phyloP scores from a whole-genome alignment of 2,888 invertebrate genomes.

The Uloborus plumipes region DNA sequence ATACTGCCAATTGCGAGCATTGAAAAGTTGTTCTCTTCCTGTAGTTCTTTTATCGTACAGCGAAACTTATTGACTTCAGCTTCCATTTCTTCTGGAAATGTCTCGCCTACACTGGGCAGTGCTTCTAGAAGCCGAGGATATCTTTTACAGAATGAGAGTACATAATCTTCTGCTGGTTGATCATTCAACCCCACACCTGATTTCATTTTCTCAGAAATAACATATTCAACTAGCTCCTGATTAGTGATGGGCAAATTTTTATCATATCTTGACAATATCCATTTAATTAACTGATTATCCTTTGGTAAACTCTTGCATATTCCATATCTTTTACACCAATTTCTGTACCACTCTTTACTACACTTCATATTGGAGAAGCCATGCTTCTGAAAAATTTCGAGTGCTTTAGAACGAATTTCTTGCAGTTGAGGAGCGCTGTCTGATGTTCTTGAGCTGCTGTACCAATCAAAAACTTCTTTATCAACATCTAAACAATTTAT shows the following conservation, averaged over 20 bases:
- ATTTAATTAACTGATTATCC: conserved; percentile 50
- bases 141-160: conserved; percentile 40
- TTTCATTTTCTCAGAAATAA: conserved; percentile 45
- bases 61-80: conserved; percentile 46
- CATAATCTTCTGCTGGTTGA: conserved; percentile 34
- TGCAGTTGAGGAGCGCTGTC: conserved; percentile 43
- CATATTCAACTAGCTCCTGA: conserved; percentile 52
- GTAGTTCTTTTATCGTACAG: conserved; percentile 38
- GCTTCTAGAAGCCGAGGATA: conserved; percentile 49
- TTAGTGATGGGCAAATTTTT: conserved; percentile 53
- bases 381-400: conserved; percentile 60
- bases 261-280: conserved; percentile 55
- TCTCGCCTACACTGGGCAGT: conserved; percentile 48
- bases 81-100: conserved; percentile 61
- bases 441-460: conserved; percentile 24
- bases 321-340: conserved; percentile 61
- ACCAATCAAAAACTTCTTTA: conserved; percentile 60
- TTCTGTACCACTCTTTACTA: conserved; percentile 57
- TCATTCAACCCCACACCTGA: conserved; percentile 24
- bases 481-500: conserved; percentile 57
- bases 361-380: conserved; percentile 60
- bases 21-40: conserved; percentile 54
- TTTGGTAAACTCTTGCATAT: conserved; percentile 43
- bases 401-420: conserved; percentile 55
- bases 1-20: conserved; percentile 51